phyloP scores from a whole-genome alignment of 2,113 vertebrate genomes.

The Lophochroa leadbeateri region DNA sequence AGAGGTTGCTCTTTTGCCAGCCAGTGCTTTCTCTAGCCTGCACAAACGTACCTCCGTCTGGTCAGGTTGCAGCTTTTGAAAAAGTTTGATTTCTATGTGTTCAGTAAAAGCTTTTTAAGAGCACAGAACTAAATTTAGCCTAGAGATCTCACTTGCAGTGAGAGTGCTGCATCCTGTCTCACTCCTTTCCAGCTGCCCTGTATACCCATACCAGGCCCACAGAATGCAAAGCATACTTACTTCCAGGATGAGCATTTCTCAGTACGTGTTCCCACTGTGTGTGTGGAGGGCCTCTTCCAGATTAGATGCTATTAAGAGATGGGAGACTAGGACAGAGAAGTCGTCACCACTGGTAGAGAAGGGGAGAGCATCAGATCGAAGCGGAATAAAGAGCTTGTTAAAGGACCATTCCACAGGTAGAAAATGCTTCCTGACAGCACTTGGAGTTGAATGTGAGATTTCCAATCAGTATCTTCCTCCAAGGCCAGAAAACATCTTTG shows the following conservation, averaged over 20 bases:
- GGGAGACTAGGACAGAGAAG: background rate
- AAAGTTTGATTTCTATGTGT: background rate
- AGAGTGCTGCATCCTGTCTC: background rate
- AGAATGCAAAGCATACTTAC: background rate
- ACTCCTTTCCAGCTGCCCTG: background rate
- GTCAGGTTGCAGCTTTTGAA: background rate
- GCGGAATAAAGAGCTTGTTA: background rate
- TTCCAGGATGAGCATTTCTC: background rate
- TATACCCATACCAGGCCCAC: background rate
- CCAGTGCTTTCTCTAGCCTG: background rate
- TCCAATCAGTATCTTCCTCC: background rate
- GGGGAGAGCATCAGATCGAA: background rate
- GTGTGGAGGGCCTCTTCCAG: background rate
- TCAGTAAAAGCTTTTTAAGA: background rate
- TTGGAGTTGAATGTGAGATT: background rate
- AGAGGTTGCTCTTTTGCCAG: background rate
- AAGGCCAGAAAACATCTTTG: background rate
- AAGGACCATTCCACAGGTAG: background rate
- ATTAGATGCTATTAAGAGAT: background rate
- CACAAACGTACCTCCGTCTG: rapidly evolving
- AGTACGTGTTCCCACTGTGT: background rate
- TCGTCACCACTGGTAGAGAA: background rate
- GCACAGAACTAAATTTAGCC: background rate
- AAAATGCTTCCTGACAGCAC: background rate
- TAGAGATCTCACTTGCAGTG: background rate